phyloP scores from a whole-genome alignment of 2,888 invertebrate genomes.

The Zootermopsis nevadensis region DNA sequence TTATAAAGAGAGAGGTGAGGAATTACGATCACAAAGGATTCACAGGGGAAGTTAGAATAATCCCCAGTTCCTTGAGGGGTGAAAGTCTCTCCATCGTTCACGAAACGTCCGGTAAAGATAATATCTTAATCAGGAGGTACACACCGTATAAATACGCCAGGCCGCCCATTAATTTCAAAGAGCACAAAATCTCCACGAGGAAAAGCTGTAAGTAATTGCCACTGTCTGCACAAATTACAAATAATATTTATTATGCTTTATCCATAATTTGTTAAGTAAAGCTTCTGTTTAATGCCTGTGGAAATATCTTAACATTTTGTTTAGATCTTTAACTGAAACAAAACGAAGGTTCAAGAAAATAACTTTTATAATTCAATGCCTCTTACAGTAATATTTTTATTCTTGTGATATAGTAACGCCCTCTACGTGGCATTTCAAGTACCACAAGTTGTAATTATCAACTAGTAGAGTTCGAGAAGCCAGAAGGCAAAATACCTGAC shows the following conservation, averaged over 20 bases:
- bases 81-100: slow-evolving; percentile 20
- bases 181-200: background rate
- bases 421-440: slow-evolving; percentile 8
- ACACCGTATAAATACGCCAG: background rate
- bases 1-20: no score
- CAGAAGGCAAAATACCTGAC: background rate
- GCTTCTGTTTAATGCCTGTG: slow-evolving; percentile 35
- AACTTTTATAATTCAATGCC: background rate
- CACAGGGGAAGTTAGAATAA: background rate
- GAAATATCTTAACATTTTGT: background rate
- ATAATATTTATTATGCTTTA: slow-evolving; percentile 38
- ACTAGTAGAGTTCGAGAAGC: background rate
- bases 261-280: slow-evolving; percentile 40
- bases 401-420: slow-evolving; percentile 2
- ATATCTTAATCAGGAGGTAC: slow-evolving; percentile 20
- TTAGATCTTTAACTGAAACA: background rate
- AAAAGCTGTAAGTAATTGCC: slow-evolving; percentile 18
- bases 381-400: background rate
- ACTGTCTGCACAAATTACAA: slow-evolving; percentile 32
- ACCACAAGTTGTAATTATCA: slow-evolving; percentile 17
- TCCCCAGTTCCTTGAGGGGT: background rate
- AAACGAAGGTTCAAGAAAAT: background rate
- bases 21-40: background rate
- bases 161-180: background rate
- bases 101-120: background rate